phyloP scores from a whole-genome alignment of 2,888 invertebrate genomes.

The Halocaridina rubra region DNA sequence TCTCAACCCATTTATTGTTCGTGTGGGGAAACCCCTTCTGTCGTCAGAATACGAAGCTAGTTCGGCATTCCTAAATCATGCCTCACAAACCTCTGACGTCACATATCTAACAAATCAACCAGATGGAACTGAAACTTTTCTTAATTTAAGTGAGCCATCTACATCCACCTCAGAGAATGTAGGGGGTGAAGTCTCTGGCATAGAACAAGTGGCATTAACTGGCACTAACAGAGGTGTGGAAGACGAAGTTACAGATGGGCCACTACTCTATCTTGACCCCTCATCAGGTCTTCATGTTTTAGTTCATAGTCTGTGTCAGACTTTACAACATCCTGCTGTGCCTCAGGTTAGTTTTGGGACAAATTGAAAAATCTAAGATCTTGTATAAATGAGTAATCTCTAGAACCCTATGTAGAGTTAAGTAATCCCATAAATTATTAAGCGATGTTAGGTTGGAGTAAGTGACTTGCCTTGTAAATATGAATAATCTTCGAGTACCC shows the following conservation, averaged over 20 bases:
- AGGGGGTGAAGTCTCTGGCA: neutral
- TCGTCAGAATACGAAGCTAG: neutral
- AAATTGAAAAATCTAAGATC: too few relatives aligned
- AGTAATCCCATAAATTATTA: too few relatives aligned
- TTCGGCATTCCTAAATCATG: neutral
- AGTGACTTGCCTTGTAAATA: too few relatives aligned
- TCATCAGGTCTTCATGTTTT: conserved; percentile 40
- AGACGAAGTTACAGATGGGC: conserved; percentile 10
- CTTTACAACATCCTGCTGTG: neutral
- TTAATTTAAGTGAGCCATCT: neutral
- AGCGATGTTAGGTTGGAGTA: too few relatives aligned
- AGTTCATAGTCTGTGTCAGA: conserved; percentile 30
- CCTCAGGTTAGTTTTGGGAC: conserved; percentile 21
- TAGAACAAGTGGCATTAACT: neutral
- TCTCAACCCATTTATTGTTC: neutral
- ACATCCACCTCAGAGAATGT: neutral
- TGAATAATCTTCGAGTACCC: too few relatives aligned
- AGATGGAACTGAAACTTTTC: neutral
- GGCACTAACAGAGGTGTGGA: neutral
- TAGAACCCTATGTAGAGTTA: too few relatives aligned
- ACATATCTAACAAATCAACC: neutral
- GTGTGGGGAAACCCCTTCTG: neutral
- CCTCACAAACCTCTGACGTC: neutral
- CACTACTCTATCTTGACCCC: conserved; percentile 39
- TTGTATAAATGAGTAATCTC: too few relatives aligned